phyloP scores from a whole-genome alignment of 2,797 vertebrate genomes.

The Melanotaenia parkinsoni region DNA sequence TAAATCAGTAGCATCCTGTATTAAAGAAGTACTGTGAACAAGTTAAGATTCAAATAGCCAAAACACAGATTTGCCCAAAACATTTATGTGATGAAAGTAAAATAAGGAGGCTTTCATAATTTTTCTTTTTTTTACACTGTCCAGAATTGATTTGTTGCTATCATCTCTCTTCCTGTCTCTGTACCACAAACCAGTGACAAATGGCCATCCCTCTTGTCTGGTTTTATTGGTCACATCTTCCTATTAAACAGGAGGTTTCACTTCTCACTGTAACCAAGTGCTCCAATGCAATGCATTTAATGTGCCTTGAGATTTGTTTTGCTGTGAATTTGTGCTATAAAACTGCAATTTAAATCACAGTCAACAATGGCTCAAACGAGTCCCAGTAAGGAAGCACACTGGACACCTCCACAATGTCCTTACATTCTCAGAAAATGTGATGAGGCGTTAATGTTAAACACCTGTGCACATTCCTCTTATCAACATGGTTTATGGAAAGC shows the following conservation, averaged over 20 bases:
- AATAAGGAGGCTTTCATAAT: not conserved
- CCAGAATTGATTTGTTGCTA: not conserved
- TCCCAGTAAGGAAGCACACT: not conserved
- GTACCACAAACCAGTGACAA: not conserved
- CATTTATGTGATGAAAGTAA: not conserved
- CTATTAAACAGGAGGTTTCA: no score
- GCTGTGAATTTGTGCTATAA: not conserved
- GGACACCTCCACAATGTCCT: not conserved
- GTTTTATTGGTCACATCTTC: not conserved
- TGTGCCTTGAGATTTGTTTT: not conserved
- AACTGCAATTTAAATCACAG: not conserved
- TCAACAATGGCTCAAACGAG: not conserved
- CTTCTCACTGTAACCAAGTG: not conserved
- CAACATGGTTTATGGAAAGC: slow-evolving; percentile 15
- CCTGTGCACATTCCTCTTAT: slow-evolving; percentile 40
- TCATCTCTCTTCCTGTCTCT: not conserved
- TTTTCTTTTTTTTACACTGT: not conserved
- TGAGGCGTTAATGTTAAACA: slow-evolving; percentile 26
- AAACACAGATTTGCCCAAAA: not conserved
- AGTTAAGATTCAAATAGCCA: slow-evolving; percentile 18
- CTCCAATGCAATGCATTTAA: not conserved
- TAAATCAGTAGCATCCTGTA: slow-evolving; percentile 29
- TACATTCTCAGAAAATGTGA: not conserved
- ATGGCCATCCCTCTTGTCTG: not conserved
- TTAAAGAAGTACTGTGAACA: slow-evolving; percentile 11